Conservation (phyloP, 2,888 invertebrate genomes). For the Tetranychus truncatus region DNA sequence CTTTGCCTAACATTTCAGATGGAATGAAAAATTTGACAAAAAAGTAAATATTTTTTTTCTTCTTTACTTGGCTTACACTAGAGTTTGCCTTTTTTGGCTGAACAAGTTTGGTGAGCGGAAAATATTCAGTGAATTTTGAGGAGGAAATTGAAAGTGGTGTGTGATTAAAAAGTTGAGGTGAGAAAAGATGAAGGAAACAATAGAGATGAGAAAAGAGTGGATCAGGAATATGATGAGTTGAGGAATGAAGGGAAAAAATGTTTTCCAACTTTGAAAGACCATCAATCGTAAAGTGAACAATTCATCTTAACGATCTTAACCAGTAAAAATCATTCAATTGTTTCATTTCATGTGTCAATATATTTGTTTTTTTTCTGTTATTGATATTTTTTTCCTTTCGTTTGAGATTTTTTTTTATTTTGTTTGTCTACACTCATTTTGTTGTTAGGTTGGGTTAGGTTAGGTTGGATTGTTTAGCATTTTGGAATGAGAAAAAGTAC, state of each 20-base stretch:
- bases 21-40: too few relatives aligned
- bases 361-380: neutral
- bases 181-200: neutral
- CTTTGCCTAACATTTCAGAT: too few relatives aligned
- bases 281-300: neutral
- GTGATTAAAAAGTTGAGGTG: neutral
- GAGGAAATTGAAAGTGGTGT: neutral
- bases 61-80: too few relatives aligned
- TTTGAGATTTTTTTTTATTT: neutral
- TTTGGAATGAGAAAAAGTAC: too few relatives aligned
- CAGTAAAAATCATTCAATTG: neutral
- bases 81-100: too few relatives aligned
- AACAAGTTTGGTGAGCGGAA: neutral
- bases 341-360: neutral
- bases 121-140: neutral
- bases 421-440: neutral
- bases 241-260: neutral
- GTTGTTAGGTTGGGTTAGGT: neutral
- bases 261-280: neutral
- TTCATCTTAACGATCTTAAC: neutral
- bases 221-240: neutral
- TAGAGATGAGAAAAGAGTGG: conserved; percentile 5
- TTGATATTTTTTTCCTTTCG: neutral
- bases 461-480: too few relatives aligned
- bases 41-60: too few relatives aligned